These are phyloP conservation scores for Miichthys miiuy DNA, from an alignment of 2,797 vertebrate genomes.

Conservation along the genomic window DNA sequence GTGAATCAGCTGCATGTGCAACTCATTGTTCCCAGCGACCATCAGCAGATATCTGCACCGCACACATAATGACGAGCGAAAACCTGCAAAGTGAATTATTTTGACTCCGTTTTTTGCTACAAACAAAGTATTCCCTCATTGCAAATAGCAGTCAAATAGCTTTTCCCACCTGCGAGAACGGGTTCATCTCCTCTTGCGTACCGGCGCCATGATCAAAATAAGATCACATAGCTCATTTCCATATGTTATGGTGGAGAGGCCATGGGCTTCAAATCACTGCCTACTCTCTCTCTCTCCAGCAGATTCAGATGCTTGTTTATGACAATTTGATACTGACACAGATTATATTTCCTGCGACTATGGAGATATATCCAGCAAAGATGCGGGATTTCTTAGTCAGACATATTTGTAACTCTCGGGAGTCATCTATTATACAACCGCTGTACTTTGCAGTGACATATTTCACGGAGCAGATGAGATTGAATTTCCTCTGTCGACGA, in stretches of 20 bases:
- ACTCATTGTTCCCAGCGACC: not conserved
- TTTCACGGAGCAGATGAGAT: not conserved
- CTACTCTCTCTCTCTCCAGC: slow-evolving; percentile 14
- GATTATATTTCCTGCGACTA: slow-evolving; percentile 52
- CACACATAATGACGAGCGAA: slow-evolving; percentile 9
- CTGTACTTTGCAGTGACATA: not conserved
- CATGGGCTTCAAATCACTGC: slow-evolving; percentile 24
- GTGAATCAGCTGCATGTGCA: not conserved
- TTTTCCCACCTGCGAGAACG: slow-evolving; percentile 45
- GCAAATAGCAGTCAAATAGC: slow-evolving; percentile 23
- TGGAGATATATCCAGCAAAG: slow-evolving; percentile 26
- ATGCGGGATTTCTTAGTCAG: slow-evolving; percentile 41
- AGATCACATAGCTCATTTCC: slow-evolving; percentile 57
- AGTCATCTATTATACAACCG: slow-evolving; percentile 26
- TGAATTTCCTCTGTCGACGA: not conserved
- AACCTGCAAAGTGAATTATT: slow-evolving; percentile 28
- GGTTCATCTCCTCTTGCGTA: slow-evolving; percentile 18
- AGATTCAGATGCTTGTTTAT: slow-evolving; percentile 42
- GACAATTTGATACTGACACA: slow-evolving; percentile 42
- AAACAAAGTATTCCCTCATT: slow-evolving; percentile 4
- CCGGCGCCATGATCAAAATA: slow-evolving; percentile 44
- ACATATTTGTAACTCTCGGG: slow-evolving; percentile 35
- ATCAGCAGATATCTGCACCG: not conserved
- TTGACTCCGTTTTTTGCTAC: slow-evolving; percentile 1
- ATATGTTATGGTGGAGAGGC: slow-evolving; percentile 36